These are phyloP conservation scores for Apodemus agrarius DNA, from an alignment of 2,797 vertebrate species.

Conservation along the genomic window DNA sequence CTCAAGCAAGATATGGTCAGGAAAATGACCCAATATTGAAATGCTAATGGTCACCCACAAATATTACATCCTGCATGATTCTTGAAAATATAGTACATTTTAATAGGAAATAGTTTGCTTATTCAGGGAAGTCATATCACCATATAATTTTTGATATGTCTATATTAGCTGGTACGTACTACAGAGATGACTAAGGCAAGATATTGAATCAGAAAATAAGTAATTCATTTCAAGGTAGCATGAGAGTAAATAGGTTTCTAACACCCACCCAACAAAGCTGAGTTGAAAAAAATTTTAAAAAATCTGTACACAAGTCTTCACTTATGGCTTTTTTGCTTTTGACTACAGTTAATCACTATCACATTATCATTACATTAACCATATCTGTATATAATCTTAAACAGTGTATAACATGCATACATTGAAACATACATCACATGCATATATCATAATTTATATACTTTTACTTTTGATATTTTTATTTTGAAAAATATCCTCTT, in stretches of 20 bases:
- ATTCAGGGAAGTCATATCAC: not conserved
- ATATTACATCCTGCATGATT: not conserved
- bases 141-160: not conserved
- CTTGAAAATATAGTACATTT: not conserved
- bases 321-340: not conserved
- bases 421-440: not conserved
- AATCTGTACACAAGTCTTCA: not conserved
- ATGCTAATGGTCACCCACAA: not conserved
- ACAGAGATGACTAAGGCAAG: not conserved
- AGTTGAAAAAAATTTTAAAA: not conserved
- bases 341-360: not conserved
- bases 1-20: not conserved
- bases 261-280: not conserved
- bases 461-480: not conserved
- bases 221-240: not conserved
- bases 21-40: not conserved
- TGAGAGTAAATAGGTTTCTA: not conserved
- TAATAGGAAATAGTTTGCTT: not conserved
- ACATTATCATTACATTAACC: not conserved
- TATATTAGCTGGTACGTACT: not conserved
- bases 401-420: not conserved
- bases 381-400: not conserved
- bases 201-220: not conserved
- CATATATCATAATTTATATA: not conserved
- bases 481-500: not conserved